Evolutionary conservation across 2,113 vertebrate species (phyloP).

Genomic region (Caracal caracal): DNA sequence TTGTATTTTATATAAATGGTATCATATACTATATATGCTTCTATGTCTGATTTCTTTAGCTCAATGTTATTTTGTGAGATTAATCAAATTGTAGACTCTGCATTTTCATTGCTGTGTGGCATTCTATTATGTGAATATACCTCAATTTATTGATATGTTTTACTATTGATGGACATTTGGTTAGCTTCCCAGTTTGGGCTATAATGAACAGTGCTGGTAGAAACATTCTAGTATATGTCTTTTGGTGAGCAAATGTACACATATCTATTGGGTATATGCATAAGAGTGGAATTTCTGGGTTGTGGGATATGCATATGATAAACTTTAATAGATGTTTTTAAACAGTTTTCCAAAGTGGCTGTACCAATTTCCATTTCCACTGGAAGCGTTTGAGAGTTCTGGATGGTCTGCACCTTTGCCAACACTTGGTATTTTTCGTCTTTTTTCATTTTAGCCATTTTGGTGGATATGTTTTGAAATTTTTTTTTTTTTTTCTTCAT

Average conservation of each 20-base stretch:
- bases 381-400: background rate
- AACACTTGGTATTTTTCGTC: background rate
- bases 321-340: background rate
- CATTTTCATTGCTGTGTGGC: slow-evolving; percentile 1
- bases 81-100: background rate
- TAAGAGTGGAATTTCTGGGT: slow-evolving; percentile 1
- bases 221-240: background rate
- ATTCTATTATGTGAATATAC: background rate
- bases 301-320: background rate
- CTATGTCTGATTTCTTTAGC: slow-evolving; percentile 21
- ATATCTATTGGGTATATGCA: background rate
- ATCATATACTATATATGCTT: background rate
- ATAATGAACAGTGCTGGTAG: background rate
- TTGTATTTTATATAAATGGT: background rate
- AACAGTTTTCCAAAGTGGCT: background rate
- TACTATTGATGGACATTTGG: background rate
- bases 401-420: background rate
- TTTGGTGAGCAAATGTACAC: background rate
- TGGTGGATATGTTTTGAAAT: background rate
- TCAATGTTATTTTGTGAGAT: slow-evolving; percentile 41
- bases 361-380: background rate
- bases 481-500: background rate
- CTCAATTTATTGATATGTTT: slow-evolving; percentile 7
- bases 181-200: background rate
- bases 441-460: background rate